Evolutionary conservation across 2,113 vertebrate genomes (phyloP).

Genomic region (Oreochromis niloticus): DNA sequence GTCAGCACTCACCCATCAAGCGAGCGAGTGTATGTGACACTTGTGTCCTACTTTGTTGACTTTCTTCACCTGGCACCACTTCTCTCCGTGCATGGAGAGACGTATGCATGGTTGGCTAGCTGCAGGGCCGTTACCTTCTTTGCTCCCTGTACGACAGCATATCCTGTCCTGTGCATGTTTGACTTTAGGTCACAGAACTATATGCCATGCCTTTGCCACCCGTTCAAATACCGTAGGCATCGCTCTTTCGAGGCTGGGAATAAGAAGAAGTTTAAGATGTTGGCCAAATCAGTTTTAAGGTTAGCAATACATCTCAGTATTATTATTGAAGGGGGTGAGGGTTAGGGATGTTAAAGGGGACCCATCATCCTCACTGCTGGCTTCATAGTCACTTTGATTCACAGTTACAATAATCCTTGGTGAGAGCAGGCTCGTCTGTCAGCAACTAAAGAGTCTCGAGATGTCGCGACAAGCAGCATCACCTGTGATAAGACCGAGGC

Average conservation of each 20-base stretch:
- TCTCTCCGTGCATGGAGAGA: background rate
- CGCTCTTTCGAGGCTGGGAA: background rate
- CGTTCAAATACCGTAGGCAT: background rate
- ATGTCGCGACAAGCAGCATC: no score
- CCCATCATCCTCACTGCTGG: background rate
- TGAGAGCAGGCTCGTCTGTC: no score
- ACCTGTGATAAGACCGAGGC: no score
- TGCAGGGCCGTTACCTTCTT: background rate
- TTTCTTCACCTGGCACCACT: slow-evolving; percentile 3
- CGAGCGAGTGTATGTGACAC: slow-evolving; percentile 39
- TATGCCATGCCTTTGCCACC: fast-evolving
- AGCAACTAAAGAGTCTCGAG: no score
- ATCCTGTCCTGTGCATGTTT: background rate
- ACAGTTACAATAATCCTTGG: background rate
- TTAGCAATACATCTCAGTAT: background rate
- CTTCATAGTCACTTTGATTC: background rate
- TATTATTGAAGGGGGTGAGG: background rate
- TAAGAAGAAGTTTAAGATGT: background rate
- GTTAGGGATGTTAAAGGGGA: background rate
- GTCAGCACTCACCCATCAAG: slow-evolving; percentile 47
- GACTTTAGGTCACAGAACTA: background rate
- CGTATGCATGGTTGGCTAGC: background rate
- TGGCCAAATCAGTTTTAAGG: background rate
- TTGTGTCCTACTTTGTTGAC: slow-evolving; percentile 46
- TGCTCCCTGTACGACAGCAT: background rate